Evolutionary conservation across 2,113 vertebrate genomes (phyloP).

Genomic region (Alosa alosa): DNA sequence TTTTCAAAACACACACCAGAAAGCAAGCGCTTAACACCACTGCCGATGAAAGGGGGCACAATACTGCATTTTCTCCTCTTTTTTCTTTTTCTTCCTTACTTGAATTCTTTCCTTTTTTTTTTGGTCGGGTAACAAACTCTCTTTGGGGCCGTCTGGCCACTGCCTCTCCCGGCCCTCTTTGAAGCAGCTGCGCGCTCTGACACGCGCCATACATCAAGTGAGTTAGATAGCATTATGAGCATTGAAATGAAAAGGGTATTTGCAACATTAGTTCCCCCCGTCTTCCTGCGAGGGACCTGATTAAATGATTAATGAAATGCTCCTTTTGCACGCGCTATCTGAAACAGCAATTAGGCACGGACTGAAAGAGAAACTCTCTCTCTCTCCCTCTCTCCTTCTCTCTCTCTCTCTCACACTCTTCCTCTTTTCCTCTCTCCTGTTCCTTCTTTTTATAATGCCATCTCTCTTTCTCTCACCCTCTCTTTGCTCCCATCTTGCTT

Average conservation of each 20-base stretch:
- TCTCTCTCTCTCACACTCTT: constrained; percentile 75
- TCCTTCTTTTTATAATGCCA: too few species aligned
- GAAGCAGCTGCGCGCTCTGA: constrained; percentile 99
- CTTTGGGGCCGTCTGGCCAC: constrained; percentile 84
- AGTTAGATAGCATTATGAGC: constrained; percentile 97
- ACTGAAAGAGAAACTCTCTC: constrained; percentile 83
- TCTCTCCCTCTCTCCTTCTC: constrained; percentile 55
- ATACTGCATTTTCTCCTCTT: constrained; percentile 75
- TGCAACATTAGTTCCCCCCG: constrained; percentile 99
- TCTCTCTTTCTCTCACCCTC: background rate
- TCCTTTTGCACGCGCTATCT: constrained; percentile 95
- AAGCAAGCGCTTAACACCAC: constrained; percentile 55
- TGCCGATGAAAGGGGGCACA: constrained; percentile 81
- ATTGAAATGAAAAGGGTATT: constrained; percentile 99
- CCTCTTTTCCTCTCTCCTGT: too few species aligned
- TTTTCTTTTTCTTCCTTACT: constrained; percentile 48
- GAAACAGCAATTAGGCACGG: constrained; percentile 99
- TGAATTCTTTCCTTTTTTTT: constrained; percentile 16
- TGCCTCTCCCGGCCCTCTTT: constrained; percentile 82
- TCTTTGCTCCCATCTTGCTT: background rate
- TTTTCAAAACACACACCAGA: constrained; percentile 21
- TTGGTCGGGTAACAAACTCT: constrained; percentile 81
- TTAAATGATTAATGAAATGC: constrained; percentile 99
- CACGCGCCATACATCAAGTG: constrained; percentile 99
- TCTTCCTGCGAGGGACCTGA: constrained; percentile 94